Evolutionary conservation across 1,140 invertebrate genomes (phyloP), one percentile per base, ranked within the genome.

Genomic region (Acromyrmex charruanus): DNA sequence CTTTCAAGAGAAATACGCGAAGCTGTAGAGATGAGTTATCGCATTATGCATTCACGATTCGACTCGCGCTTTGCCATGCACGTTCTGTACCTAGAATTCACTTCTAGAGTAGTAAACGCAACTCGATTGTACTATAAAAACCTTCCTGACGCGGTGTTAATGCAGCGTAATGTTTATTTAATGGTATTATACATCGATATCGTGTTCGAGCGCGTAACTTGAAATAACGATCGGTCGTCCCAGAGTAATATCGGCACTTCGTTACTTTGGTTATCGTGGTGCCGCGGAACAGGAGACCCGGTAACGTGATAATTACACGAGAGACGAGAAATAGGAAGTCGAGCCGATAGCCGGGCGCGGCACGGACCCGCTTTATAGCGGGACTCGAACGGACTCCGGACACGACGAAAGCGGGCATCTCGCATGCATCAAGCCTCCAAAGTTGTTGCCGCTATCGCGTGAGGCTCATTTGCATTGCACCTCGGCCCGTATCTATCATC

Each of bases 381-480:
- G 35, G 28, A 68, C 61, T 80, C 44, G 31, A 61, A 63, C 77
- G 75, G 77, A 87, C 59, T 87, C 74, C 39, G 59, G 21, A 61
- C 44, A 31, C 75, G 79, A 55, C 63, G 63, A 80, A 72, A 82
- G 55, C 80, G 55, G 69, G 87, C 77, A 69, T 69, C 66, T 92
- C 63, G 89, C 88, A 89, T 84, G 88, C 74, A 80, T 66, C 86
- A 53, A 21, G 51, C 87, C 74, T 89, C 59, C 75, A 55, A 81
- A 89, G 86, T 89, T 66, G 86, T 82, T 65, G 72, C 39, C 69
- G 90, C 77, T 75, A 91, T 92, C 91, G 91, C 90, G 91, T 92
- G 91, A 89, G 91, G 59, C 87, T 92, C 90, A 92, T 92, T 92
- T 92, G 89, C 91, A 91, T 92, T 87, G 90, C 85, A 85, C 79